phyloP scores from a whole-genome alignment of 2,797 vertebrate genomes.

The Allobates femoralis region DNA sequence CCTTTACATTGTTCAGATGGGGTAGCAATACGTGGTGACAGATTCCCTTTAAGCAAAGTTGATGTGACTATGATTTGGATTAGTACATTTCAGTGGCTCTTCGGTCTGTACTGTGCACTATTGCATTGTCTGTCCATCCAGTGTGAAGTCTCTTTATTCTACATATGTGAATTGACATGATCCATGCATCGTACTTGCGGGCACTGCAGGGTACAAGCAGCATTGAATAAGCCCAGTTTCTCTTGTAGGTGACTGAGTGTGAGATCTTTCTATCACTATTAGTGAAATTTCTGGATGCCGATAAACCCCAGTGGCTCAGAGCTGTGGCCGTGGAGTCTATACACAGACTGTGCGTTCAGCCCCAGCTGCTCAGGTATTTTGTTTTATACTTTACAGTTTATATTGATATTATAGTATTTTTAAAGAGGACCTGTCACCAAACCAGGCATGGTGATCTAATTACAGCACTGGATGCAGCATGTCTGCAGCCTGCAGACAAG shows the following conservation, averaged over 20 bases:
- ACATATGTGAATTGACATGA: not conserved
- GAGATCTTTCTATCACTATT: slow-evolving; percentile 98
- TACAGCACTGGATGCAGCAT: too few species aligned
- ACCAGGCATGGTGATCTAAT: too few species aligned
- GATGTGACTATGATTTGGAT: not conserved
- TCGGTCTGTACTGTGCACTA: not conserved
- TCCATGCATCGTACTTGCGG: not conserved
- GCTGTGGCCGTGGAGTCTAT: slow-evolving; percentile 98
- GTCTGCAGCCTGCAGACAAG: too few species aligned
- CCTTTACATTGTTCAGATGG: too few species aligned
- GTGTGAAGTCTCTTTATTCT: not conserved
- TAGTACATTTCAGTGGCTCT: not conserved
- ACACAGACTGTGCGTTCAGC: slow-evolving; percentile 95
- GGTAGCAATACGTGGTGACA: too few species aligned
- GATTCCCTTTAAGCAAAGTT: not conserved
- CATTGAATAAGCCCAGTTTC: slow-evolving; percentile 52
- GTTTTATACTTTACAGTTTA: not conserved
- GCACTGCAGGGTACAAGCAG: slow-evolving; percentile 22
- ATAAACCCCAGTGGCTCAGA: slow-evolving; percentile 98
- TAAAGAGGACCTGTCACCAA: too few species aligned
- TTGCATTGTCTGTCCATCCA: not conserved
- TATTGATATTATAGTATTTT: too few species aligned
- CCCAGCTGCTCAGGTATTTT: slow-evolving; percentile 90
- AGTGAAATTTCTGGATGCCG: slow-evolving; percentile 98
- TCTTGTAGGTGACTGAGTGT: slow-evolving; percentile 94